phyloP scores from a whole-genome alignment of 2,113 vertebrate species.

The Amphilophus citrinellus region DNA sequence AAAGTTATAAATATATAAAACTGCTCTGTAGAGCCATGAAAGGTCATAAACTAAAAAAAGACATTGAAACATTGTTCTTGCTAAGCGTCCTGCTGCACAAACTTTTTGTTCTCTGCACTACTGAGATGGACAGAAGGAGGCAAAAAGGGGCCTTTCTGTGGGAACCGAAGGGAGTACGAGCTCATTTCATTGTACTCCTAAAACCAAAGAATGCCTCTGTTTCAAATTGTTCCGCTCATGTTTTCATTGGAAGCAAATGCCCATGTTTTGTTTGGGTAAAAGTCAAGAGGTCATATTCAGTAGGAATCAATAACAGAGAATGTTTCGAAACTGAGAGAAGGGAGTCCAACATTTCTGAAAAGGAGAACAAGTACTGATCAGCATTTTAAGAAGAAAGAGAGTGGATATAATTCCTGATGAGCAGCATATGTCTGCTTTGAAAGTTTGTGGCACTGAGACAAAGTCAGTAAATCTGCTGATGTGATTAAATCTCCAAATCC shows the following conservation, averaged over 20 bases:
- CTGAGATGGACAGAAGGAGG: background rate
- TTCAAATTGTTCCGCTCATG: conserved; percentile 60
- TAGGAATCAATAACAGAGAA: conserved; percentile 53
- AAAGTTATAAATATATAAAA: background rate
- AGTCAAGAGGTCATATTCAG: conserved; percentile 55
- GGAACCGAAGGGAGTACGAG: background rate
- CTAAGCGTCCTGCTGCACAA: background rate
- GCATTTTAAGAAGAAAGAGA: background rate
- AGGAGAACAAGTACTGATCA: background rate
- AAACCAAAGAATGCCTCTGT: conserved; percentile 59
- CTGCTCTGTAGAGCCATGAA: background rate
- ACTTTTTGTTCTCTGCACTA: background rate
- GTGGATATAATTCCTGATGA: background rate
- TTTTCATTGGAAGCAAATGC: conserved; percentile 72
- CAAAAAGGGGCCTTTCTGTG: conserved; percentile 43
- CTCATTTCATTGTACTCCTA: conserved; percentile 34
- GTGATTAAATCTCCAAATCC: background rate
- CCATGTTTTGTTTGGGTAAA: conserved; percentile 55
- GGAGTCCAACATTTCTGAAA: background rate
- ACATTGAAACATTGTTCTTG: background rate
- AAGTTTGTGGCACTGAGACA: background rate
- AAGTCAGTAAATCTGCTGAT: background rate
- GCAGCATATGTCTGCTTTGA: background rate
- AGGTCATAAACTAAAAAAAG: background rate
- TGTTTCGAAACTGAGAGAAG: conserved; percentile 13